These are phyloP conservation scores for Asarcornis scutulata DNA, from an alignment of 2,113 vertebrate genomes.

Conservation along the genomic window DNA sequence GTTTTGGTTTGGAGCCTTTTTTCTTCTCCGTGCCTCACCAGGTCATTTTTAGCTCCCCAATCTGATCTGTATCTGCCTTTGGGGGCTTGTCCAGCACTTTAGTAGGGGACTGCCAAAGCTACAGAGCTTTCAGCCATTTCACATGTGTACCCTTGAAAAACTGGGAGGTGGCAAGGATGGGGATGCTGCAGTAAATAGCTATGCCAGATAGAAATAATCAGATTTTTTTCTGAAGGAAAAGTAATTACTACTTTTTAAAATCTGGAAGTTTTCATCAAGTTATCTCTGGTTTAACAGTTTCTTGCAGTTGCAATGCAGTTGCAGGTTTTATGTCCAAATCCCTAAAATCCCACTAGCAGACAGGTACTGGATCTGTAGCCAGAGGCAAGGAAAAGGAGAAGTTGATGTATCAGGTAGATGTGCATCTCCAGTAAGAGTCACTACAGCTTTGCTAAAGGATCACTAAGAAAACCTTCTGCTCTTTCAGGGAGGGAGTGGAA, in stretches of 20 bases:
- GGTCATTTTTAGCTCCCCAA: background rate
- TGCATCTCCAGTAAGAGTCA: fast-evolving
- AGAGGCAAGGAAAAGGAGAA: background rate
- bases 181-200: background rate
- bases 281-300: background rate
- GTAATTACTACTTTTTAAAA: background rate
- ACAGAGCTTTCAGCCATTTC: background rate
- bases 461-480: background rate
- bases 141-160: background rate
- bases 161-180: fast-evolving
- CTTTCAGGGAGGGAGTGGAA: background rate
- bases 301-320: background rate
- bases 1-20: background rate
- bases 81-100: background rate
- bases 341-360: fast-evolving
- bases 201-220: background rate
- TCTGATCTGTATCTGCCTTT: background rate
- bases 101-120: background rate
- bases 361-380: background rate
- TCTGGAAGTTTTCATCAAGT: background rate
- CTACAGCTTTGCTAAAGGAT: background rate
- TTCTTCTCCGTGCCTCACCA: background rate
- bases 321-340: background rate
- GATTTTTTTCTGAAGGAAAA: background rate
- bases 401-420: fast-evolving